phyloP scores from a whole-genome alignment of 2,888 invertebrate genomes.

The Eucriotettix oculatus region DNA sequence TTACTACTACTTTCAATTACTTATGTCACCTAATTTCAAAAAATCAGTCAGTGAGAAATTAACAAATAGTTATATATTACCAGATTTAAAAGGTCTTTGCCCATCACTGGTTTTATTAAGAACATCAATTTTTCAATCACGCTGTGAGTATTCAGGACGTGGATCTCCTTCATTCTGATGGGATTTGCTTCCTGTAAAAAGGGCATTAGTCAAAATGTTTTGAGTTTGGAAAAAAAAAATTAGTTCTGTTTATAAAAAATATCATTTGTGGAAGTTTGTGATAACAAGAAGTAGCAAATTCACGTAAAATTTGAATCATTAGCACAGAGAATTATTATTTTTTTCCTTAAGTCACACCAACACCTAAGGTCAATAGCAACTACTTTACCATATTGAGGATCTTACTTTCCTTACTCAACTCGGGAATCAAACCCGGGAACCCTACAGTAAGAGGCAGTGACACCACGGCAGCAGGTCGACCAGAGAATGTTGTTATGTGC shows the following conservation, averaged over 20 bases:
- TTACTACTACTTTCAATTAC: too few relatives aligned
- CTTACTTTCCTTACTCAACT: too few relatives aligned
- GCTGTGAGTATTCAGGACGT: conserved; percentile 46
- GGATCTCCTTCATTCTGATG: conserved; percentile 44
- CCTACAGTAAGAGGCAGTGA: too few relatives aligned
- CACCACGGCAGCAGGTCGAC: too few relatives aligned
- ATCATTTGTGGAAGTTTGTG: too few relatives aligned
- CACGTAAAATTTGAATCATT: background rate
- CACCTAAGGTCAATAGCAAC: too few relatives aligned
- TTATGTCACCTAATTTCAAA: too few relatives aligned
- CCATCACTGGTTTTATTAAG: conserved; percentile 43
- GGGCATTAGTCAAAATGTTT: conserved; percentile 1
- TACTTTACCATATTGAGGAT: too few relatives aligned
- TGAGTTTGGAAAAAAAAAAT: background rate
- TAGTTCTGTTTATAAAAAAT: background rate
- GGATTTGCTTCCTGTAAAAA: conserved; percentile 45
- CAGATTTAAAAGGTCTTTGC: conserved; percentile 40
- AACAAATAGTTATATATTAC: conserved; percentile 18
- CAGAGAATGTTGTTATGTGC: background rate
- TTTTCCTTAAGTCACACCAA: too few relatives aligned
- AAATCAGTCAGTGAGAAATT: too few relatives aligned
- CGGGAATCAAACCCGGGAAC: too few relatives aligned
- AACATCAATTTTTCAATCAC: conserved; percentile 53
- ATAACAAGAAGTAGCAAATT: background rate
- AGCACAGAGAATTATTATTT: too few relatives aligned